These are phyloP conservation scores for Gnatocerus cornutus DNA, from an alignment of 2,888 invertebrate genomes.

Conservation along the genomic window DNA sequence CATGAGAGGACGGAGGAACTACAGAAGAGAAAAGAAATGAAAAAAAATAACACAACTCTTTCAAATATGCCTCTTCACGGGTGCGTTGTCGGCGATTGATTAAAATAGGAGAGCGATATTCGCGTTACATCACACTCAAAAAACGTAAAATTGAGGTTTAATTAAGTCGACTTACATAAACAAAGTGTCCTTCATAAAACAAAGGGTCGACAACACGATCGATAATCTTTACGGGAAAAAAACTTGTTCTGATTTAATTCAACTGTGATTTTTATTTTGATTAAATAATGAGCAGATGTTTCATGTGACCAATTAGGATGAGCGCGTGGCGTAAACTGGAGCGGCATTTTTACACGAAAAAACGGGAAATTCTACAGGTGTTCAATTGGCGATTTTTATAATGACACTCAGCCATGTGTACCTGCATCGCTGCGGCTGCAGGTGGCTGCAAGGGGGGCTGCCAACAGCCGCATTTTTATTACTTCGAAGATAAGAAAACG, in stretches of 20 bases:
- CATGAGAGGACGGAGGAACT: slow-evolving; percentile 57
- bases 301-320: neutral
- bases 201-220: too few relatives aligned
- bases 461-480: too few relatives aligned
- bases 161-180: neutral
- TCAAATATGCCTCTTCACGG: slow-evolving; percentile 17
- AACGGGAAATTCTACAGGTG: slow-evolving; percentile 11
- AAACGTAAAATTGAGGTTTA: neutral
- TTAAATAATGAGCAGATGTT: slow-evolving; percentile 9
- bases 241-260: slow-evolving; percentile 15
- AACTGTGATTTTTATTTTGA: neutral
- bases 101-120: slow-evolving; percentile 15
- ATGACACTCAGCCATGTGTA: neutral
- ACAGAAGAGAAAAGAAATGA: slow-evolving; percentile 52
- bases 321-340: neutral
- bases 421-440: neutral
- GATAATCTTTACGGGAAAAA: slow-evolving; percentile 4
- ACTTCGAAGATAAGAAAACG: too few relatives aligned
- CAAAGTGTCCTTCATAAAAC: neutral
- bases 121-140: slow-evolving; percentile 24
- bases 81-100: slow-evolving; percentile 37
- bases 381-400: neutral
- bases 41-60: slow-evolving; percentile 40
- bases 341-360: slow-evolving; percentile 3
- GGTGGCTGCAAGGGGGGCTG: neutral